Conservation (phyloP, 2,797 vertebrate species). For the Meriones psammophilus region DNA sequence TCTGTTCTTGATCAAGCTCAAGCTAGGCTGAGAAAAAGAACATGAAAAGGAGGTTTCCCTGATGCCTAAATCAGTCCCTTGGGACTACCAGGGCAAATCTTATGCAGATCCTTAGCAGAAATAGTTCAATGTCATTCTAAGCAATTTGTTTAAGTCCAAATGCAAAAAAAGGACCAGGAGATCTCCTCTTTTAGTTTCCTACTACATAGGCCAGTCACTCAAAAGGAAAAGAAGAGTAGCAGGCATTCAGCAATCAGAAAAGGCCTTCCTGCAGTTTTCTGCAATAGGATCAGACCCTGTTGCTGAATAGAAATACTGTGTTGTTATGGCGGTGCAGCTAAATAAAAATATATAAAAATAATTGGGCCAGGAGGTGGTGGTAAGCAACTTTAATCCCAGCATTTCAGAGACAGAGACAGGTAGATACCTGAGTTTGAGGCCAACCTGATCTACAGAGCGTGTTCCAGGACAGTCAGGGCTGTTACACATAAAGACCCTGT, state of each 20-base stretch:
- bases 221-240: neutral
- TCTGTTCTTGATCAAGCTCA: conserved; percentile 25
- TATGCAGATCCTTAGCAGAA: conserved; percentile 40
- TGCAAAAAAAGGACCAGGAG: neutral
- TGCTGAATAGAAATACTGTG: neutral
- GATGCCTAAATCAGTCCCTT: neutral
- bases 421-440: neutral
- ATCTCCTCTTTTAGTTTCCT: neutral
- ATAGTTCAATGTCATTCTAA: neutral
- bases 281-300: neutral
- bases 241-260: neutral
- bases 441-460: neutral
- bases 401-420: neutral
- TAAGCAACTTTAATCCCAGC: neutral
- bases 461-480: neutral
- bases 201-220: neutral
- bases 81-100: conserved; percentile 8
- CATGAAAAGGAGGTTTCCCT: neutral
- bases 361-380: neutral
- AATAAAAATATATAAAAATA: neutral
- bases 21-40: conserved; percentile 2
- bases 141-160: neutral
- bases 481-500: neutral
- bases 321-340: neutral
- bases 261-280: neutral